Evolutionary conservation across 2,888 invertebrate genomes (phyloP).

Genomic region (Philereme vetulata): DNA sequence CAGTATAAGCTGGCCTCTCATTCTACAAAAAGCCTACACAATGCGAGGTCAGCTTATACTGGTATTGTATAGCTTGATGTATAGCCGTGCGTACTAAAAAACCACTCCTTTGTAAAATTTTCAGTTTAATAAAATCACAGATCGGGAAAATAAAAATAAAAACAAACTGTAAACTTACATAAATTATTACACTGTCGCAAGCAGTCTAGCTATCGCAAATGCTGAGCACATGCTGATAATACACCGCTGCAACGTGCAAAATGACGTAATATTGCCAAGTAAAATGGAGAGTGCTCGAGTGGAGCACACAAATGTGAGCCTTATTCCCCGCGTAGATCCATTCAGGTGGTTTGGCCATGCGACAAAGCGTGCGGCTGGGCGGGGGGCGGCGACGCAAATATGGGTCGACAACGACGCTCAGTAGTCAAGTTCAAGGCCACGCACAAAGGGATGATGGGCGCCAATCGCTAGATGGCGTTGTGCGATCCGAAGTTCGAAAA

Average conservation of each 20-base stretch:
- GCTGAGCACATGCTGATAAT: conserved; percentile 53
- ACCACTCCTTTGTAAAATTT: conserved; percentile 1
- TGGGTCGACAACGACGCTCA: conserved; percentile 74
- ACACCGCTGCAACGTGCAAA: conserved; percentile 57
- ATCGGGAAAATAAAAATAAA: conserved; percentile 14
- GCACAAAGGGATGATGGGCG: conserved; percentile 59
- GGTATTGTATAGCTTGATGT: no score
- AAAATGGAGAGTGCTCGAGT: conserved; percentile 68
- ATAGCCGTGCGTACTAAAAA: no score
- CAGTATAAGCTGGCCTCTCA: no score
- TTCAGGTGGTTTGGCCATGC: conserved; percentile 71
- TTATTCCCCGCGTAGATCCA: conserved; percentile 65
- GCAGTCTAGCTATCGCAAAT: conserved; percentile 32
- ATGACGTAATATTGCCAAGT: conserved; percentile 67
- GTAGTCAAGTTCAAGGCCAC: conserved; percentile 82
- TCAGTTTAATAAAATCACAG: background rate
- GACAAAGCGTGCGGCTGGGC: conserved; percentile 63
- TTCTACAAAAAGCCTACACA: no score
- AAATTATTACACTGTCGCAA: conserved; percentile 24
- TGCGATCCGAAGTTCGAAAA: conserved; percentile 71
- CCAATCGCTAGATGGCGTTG: conserved; percentile 79
- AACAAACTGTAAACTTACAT: conserved; percentile 27
- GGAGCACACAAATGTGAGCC: conserved; percentile 63
- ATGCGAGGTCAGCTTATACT: no score
- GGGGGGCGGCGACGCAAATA: conserved; percentile 65